These are phyloP conservation scores for Saccostrea echinata DNA, from an alignment of 1,140 invertebrate genomes.

Conservation along the genomic window DNA sequence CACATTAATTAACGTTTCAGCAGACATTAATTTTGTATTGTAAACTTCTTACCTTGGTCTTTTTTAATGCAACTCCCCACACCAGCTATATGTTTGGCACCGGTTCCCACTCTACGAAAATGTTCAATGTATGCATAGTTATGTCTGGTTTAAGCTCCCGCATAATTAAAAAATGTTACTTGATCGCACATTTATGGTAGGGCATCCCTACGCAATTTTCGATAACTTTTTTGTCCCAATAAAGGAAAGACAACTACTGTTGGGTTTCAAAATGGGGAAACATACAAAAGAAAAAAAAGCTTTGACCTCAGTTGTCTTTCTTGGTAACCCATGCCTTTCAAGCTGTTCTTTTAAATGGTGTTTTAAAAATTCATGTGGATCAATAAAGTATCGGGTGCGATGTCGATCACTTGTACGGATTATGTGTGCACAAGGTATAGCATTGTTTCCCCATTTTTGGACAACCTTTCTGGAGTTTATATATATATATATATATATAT, in stretches of 20 bases:
- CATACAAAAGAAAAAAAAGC: too few species aligned
- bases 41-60: slow-evolving; percentile 15
- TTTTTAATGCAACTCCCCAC: not conserved
- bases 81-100: not conserved
- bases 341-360: too few species aligned
- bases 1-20: not conserved
- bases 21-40: not conserved
- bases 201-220: not conserved
- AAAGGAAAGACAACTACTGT: not conserved
- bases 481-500: too few species aligned
- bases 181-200: not conserved
- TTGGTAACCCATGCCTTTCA: too few species aligned
- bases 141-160: not conserved
- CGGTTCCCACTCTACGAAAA: not conserved
- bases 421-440: too few species aligned
- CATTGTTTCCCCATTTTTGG: too few species aligned
- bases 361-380: too few species aligned
- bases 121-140: not conserved
- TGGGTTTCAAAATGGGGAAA: not conserved
- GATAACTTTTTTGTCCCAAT: not conserved
- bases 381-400: too few species aligned
- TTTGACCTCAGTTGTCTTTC: too few species aligned
- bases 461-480: too few species aligned
- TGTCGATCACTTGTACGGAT: too few species aligned
- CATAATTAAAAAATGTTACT: not conserved